A percentile compares a stretch with the other conserved stretches of the same genome.
phyloP scores from a whole-genome alignment of 2,113 vertebrate species.

The Peromyscus leucopus region DNA sequence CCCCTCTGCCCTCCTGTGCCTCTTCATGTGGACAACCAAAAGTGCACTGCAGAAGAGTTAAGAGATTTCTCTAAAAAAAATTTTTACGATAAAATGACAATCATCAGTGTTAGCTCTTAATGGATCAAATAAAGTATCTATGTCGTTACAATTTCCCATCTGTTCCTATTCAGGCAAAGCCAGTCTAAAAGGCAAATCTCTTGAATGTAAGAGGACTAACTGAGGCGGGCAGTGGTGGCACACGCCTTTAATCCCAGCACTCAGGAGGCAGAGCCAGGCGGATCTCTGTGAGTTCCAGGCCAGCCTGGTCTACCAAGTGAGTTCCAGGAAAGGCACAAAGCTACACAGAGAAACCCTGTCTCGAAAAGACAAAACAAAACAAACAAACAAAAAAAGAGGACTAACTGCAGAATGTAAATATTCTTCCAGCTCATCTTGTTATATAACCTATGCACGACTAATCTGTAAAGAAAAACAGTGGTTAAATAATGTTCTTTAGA shows the following conservation, averaged over 20 bases:
- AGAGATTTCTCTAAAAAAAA: background rate
- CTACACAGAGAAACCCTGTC: too few species aligned
- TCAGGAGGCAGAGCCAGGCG: too few species aligned
- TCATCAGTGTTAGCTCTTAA: conserved; percentile 16
- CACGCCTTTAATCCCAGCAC: too few species aligned
- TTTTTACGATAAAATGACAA: background rate
- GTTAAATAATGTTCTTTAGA: conserved; percentile 77
- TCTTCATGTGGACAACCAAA: background rate
- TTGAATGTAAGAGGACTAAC: conserved; percentile 77
- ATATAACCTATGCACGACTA: conserved; percentile 76
- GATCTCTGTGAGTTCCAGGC: too few species aligned
- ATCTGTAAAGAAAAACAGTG: conserved; percentile 75
- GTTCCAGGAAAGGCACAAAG: too few species aligned
- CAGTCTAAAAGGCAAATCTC: conserved; percentile 67
- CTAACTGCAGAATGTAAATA: conserved; percentile 78
- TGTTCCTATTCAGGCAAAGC: background rate
- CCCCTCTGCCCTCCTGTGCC: background rate
- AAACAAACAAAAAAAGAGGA: conserved; percentile 48
- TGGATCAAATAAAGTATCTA: background rate
- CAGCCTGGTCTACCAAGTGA: too few species aligned
- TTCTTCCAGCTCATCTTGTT: conserved; percentile 79
- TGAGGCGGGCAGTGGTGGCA: background rate
- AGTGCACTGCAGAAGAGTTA: background rate
- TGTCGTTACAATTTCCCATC: conserved; percentile 24
- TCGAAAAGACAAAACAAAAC: too few species aligned